Evolutionary conservation across 2,888 invertebrate genomes (phyloP).

Genomic region (Drosophila prolongata): DNA sequence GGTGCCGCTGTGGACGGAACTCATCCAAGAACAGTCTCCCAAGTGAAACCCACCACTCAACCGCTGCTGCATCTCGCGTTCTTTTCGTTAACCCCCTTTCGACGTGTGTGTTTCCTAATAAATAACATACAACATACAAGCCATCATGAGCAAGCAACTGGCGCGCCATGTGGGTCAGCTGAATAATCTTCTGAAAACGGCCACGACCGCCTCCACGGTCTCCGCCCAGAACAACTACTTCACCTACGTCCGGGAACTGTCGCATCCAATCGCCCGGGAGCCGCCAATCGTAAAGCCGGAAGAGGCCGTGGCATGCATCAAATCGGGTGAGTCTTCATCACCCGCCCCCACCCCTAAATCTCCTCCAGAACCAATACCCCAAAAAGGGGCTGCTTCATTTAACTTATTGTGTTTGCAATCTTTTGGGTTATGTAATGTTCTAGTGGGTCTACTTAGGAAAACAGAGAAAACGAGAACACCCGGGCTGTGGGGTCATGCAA

Average conservation of each 20-base stretch:
- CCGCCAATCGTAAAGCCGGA: conserved; percentile 90
- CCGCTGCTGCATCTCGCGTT: conserved; percentile 4
- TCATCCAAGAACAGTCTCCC: conserved; percentile 2
- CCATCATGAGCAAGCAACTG: conserved; percentile 66
- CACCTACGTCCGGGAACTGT: conserved; percentile 92
- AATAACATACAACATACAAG: not conserved
- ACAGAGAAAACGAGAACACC: conserved; percentile 33
- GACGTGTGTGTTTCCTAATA: not conserved
- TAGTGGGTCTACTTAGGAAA: conserved; percentile 41
- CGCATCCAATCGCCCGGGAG: conserved; percentile 90
- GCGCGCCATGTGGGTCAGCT: conserved; percentile 45
- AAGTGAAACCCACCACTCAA: conserved; percentile 3
- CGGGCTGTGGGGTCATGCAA: conserved; percentile 20
- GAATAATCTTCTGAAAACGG: conserved; percentile 48
- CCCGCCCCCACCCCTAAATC: not conserved
- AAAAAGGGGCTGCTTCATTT: not conserved
- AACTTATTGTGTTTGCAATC: conserved; percentile 15
- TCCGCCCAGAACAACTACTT: conserved; percentile 86
- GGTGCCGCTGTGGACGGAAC: conserved; percentile 45
- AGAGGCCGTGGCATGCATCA: conserved; percentile 91
- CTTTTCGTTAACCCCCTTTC: conserved; percentile 1
- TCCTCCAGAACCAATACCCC: no score
- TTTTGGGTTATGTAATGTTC: conserved; percentile 62
- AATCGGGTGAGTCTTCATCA: conserved; percentile 88
- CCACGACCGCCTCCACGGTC: conserved; percentile 47